Evolutionary conservation across 2,888 invertebrate genomes (phyloP), one percentile per base, ranked within the genome.

Genomic region (Cryptus armator): DNA sequence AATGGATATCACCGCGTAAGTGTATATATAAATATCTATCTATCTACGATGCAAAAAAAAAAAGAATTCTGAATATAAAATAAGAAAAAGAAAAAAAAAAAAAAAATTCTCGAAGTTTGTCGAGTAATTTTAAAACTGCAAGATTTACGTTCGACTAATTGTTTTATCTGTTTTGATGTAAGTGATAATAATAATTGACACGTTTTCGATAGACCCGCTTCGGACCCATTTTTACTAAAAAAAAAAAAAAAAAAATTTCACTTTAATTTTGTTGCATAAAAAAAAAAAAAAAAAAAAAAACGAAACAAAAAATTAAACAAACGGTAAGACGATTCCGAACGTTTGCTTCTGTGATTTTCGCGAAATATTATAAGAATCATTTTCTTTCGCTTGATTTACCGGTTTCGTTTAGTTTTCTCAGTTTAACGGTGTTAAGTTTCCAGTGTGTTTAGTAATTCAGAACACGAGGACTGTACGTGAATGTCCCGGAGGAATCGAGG

Each of bases 381-480:
- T 12, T 29, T 4, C 24, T 29, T 29, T 14, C 59, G 59, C 12
- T 32, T 37, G 10, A 2, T 10, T 32, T 59, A 5, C 19, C 12
- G 7, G 24, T 29, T 77, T 67, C 29, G 29, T 43, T 44, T 32
- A 10, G 12, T 79, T 53, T 70, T 67, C 16, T 64, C 37, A 24
- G 2, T n/a, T n/a, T 16, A 85, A 83, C 85, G 84, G 83, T 84
- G 84, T 90, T 81, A 80, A 89, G 80, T 90, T 89, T 87, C 64
- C 59, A 81, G 84, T 88, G 86, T 89, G 86, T 78, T 90, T 88
- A 89, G 88, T 88, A 90, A 92, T 92, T 92, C 92, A 77, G 88
- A 68, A 81, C 92, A 91, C 92, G 90, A 87, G 76, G 44, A 44
- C 10, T 19, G 37, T 82, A 85, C 85, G 83, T 76, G 85, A 81